These are phyloP conservation scores for Cyprinodon variegatus DNA, from an alignment of 2,113 vertebrate species.

Conservation along the genomic window DNA sequence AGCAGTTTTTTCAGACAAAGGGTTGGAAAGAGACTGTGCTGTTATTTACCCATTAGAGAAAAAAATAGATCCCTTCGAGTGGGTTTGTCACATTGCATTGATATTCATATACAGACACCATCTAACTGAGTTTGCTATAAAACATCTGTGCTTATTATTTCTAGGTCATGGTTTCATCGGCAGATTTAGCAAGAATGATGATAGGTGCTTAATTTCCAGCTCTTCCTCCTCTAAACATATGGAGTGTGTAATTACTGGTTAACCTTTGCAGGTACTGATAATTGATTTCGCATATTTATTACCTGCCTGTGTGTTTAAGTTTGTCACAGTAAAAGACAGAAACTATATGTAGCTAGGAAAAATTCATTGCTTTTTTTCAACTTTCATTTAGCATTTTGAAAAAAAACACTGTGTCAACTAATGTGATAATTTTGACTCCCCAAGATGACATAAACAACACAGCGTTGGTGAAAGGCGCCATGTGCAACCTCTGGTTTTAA, in stretches of 20 bases:
- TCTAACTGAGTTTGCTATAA: slow-evolving; percentile 27
- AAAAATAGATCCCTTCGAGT: neutral
- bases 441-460: neutral
- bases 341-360: neutral
- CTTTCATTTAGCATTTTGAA: neutral
- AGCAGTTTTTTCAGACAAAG: neutral
- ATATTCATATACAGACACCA: slow-evolving; percentile 33
- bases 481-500: neutral
- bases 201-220: slow-evolving; percentile 24
- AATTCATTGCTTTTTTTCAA: neutral
- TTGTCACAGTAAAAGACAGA: neutral
- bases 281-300: slow-evolving; percentile 62
- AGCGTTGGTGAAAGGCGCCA: neutral
- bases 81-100: slow-evolving; percentile 22
- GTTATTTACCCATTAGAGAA: neutral
- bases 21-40: neutral
- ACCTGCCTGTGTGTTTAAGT: slow-evolving; percentile 15
- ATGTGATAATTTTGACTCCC: neutral
- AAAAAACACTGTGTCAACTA: neutral
- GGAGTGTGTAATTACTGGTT: slow-evolving; percentile 68
- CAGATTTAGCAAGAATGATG: slow-evolving; percentile 41
- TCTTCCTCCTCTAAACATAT: slow-evolving; percentile 55
- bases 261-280: slow-evolving; percentile 61
- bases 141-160: slow-evolving; percentile 61
- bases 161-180: slow-evolving; percentile 46